Percentiles rank a stretch among this genome's conserved stretches.
These are phyloP conservation scores for Crenichthys baileyi DNA, from an alignment of 2,797 vertebrate species.

Conservation along the genomic window DNA sequence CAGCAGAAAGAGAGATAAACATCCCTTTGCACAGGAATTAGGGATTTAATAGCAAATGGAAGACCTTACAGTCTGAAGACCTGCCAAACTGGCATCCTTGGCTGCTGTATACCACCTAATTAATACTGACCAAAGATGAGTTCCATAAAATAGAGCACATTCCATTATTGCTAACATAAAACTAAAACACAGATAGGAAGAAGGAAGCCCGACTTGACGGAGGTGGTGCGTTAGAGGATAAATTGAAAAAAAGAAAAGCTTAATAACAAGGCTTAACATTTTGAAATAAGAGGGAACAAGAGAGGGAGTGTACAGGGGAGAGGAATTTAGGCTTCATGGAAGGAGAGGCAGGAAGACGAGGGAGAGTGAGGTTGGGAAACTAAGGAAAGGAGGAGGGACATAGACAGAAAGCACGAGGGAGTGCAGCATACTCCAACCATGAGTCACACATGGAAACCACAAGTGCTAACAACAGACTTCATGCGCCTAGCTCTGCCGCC, in stretches of 20 bases:
- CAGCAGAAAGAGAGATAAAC: background rate
- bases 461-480: conserved; percentile 47
- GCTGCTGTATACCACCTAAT: background rate
- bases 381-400: conserved; percentile 44
- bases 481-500: conserved; percentile 7
- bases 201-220: background rate
- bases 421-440: conserved; percentile 69
- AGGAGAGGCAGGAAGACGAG: conserved; percentile 22
- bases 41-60: background rate
- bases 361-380: conserved; percentile 32
- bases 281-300: background rate
- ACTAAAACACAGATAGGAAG: background rate
- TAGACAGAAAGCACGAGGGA: conserved; percentile 51
- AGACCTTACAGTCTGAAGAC: background rate
- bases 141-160: background rate
- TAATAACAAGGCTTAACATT: conserved; percentile 7
- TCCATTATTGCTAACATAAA: conserved; percentile 6
- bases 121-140: background rate
- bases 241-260: background rate
- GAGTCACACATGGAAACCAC: conserved; percentile 70
- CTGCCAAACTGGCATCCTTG: too few relatives aligned
- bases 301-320: background rate
- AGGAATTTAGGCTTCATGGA: conserved; percentile 11
- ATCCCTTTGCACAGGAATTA: background rate
- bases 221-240: background rate